Base-by-base conservation (phyloP, 1,140 invertebrate genomes). In the Drosophila ohnishii region DNA sequence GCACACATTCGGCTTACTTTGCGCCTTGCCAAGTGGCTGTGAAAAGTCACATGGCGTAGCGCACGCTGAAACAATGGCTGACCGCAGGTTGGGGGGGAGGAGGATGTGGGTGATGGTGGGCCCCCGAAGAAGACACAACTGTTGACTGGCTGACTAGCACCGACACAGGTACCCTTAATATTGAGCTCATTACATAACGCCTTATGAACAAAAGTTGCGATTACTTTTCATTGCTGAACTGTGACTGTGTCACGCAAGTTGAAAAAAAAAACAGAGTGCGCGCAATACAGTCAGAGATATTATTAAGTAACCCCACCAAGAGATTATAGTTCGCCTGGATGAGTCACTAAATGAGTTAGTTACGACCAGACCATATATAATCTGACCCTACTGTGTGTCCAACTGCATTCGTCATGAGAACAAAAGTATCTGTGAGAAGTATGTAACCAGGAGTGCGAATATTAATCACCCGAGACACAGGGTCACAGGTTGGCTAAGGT, bases 121-220 rank as follows among this genome's bases (percentile, higher is more conserved):
- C 30, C 60, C 47, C 19, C 47, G 37, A 76, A 76, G 65, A 65
- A 71, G 73, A 67, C 55, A 75, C 71, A 55, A 34, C 40, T 56
- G 61, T 25, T 55, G 66, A 55, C 61, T 70, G 59, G 30, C 32
- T 61, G 61, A 34, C 61, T 66, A 16, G 10, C 42, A 50, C 34
- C 50, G 19, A 28, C 50, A 62, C 45, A 14, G 22, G 19, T 40
- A 42, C 25, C 28, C 45, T 53, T 40, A 37, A 55, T 66, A 64
- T 37, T 25, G 32, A 37, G 42, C 50, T 22, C 42, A 66, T 75
- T 85, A 76, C 82, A 85, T 75, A 86, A 86, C 63, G 40, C 47
- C 50, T 60, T 62, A 85, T 85, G 82, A 75, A 78, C 82, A 82
- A 81, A 81, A 71, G 75, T 81, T 86, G 70, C 76, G 78, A 84